phyloP scores from a whole-genome alignment of 2,888 invertebrate species.

The Ctena decussata region DNA sequence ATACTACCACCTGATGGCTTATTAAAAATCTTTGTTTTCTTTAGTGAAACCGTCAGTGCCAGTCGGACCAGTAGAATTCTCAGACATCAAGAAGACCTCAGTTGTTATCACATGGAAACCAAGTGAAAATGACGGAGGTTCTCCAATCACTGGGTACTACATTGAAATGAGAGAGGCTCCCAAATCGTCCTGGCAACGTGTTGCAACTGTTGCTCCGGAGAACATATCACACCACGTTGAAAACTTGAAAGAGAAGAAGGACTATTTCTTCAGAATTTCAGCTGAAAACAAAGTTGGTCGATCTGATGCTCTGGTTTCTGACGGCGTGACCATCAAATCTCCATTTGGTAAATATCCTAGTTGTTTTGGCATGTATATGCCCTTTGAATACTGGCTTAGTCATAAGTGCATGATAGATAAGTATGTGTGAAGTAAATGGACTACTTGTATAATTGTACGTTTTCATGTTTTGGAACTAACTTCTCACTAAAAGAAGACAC shows the following conservation, averaged over 20 bases:
- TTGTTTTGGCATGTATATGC: no score
- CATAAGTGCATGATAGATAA: no score
- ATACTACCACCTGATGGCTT: no score
- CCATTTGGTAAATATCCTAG: conserved; percentile 76
- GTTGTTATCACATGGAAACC: conserved; percentile 88
- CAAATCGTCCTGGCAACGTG: conserved; percentile 90
- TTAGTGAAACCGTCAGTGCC: conserved; percentile 77
- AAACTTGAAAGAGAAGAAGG: conserved; percentile 87
- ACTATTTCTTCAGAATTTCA: conserved; percentile 85
- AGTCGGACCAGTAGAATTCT: conserved; percentile 81
- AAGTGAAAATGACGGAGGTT: conserved; percentile 95
- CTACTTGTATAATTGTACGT: no score
- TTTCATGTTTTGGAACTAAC: no score
- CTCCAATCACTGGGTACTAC: conserved; percentile 88
- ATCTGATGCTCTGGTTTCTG: conserved; percentile 80
- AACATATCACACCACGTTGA: conserved; percentile 81
- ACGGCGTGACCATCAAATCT: conserved; percentile 80
- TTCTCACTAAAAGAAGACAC: no score
- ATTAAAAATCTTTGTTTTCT: no score
- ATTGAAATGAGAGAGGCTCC: conserved; percentile 83
- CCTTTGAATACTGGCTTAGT: no score
- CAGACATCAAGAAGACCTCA: conserved; percentile 79
- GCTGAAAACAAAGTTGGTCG: conserved; percentile 85
- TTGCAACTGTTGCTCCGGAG: conserved; percentile 93
- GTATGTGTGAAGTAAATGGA: no score